Evolutionary conservation across 2,888 invertebrate genomes (phyloP), one percentile per base, ranked within the genome.

Genomic region (Volucella bombylans): DNA sequence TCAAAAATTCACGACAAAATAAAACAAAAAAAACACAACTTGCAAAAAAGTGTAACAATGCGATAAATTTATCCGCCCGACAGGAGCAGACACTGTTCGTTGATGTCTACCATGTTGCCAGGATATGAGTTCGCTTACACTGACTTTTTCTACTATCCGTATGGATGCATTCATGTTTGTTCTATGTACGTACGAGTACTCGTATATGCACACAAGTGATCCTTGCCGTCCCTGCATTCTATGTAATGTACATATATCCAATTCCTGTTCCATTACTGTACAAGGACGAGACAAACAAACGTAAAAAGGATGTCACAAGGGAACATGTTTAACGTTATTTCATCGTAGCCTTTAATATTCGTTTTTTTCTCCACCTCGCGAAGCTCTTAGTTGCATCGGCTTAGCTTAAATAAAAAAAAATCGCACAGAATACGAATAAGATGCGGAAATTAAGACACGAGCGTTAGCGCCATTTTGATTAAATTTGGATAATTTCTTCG

Each of bases 81-180:
- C 81, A 74, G 74, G 59, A 74, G 50, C 59, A 69, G 74, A 81
- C 64, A 57, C 52, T 81, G 69, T 69, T 81, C 81, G 76, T 81
- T 79, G 74, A 74, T 81, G 65, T 64, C 65, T 81, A 38, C 57
- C 50, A 69, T 81, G 71, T 68, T 81, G 55, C 49, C 50, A 68
- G 68, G 55, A 73, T 72, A 62, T 73, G 55, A 55, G 59, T 54
- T 39, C 41, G 41, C 55, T 50, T 18, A 61, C 54, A 31, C 4
- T 52, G 15, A 8, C 23, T 50, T 14, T 15, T 4, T 50, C 8
- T 23, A 11, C 38, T 49, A 62, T 31, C 31, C 62, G 55, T 76
- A 31, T 77, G 68, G 69, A 47, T 68, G 23, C 62, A 62, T 38
- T 15, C n/a, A 23, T 45, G n/a, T 38, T 76, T 57, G 57, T 61